These are phyloP conservation scores for Vollenhovia emeryi DNA, from an alignment of 1,140 invertebrate genomes.

Conservation along the genomic window DNA sequence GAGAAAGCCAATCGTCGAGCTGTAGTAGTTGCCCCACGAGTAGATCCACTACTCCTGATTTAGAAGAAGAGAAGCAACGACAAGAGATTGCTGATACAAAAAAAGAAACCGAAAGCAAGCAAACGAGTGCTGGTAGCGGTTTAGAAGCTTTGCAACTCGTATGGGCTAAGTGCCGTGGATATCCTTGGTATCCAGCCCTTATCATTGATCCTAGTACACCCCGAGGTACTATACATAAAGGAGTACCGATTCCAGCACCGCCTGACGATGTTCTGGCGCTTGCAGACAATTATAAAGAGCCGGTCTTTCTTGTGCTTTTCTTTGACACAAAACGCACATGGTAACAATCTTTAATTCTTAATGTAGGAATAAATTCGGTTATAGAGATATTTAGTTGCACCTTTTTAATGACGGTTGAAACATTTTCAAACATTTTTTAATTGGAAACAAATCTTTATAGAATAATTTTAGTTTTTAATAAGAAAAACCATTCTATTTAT, in stretches of 20 bases:
- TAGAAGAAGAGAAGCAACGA: slow-evolving; percentile 75
- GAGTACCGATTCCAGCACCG: slow-evolving; percentile 96
- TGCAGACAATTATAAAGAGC: slow-evolving; percentile 91
- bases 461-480: not conserved
- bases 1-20: slow-evolving; percentile 83
- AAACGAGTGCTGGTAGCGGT: slow-evolving; percentile 70
- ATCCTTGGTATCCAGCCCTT: slow-evolving; percentile 98
- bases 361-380: not conserved
- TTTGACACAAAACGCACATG: slow-evolving; percentile 98
- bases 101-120: slow-evolving; percentile 74
- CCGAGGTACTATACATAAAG: slow-evolving; percentile 95
- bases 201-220: slow-evolving; percentile 98
- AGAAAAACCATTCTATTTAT: not conserved
- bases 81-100: slow-evolving; percentile 72
- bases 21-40: slow-evolving; percentile 84
- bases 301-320: slow-evolving; percentile 96
- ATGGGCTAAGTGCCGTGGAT: slow-evolving; percentile 98
- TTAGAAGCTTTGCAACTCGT: slow-evolving; percentile 94
- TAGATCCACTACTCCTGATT: slow-evolving; percentile 79
- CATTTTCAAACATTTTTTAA: not conserved
- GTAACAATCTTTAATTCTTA: slow-evolving; percentile 79
- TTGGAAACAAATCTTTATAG: not conserved
- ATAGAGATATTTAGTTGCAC: not conserved
- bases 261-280: slow-evolving; percentile 95
- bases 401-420: not conserved